Evolutionary conservation across 2,888 invertebrate genomes (phyloP), one percentile per base, ranked within the genome.

Genomic region (Dasysyrphus albostriatus): DNA sequence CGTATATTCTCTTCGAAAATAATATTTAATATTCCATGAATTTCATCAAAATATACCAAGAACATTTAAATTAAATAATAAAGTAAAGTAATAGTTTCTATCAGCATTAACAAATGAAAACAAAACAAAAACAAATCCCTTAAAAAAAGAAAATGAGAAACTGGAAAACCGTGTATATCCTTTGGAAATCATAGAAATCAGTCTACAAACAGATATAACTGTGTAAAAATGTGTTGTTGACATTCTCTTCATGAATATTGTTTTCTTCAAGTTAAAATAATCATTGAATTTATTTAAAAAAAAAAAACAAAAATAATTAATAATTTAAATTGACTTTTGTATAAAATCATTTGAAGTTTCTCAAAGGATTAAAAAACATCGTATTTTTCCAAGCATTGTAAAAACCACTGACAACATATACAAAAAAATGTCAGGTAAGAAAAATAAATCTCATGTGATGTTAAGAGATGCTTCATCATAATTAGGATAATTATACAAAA

Each of bases 141-240:
- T 63, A 2, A 63, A 56, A 63, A 56, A 47, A 54, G 39, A 32
- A 42, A 56, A 63, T 61, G n/a, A 69, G 1, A 42, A 58, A 70
- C 63, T 82, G 85, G 82, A 82, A 78, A 44, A 39, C 37, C 19
- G 19, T 49, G 34, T 78, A 70, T 82, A 69, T 54, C 54, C 54
- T 54, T 39, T 82, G 77, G 82, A 69, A 85, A 85, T 42, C 9
- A 12, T 24, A 69, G 56, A 78, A 85, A 32, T 61, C 51, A 82
- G 85, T 85, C 77, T 69, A 59, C 51, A 73, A 82, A 10, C 19
- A 78, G 63, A 69, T 56, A 74, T 58, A 63, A 29, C 29, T 70
- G 82, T 77, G 85, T 70, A 24, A 78, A 76, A 85, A 73, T 85
- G 85, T 78, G 76, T 82, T 85, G 85, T 85, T 85, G 82, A 85